These are phyloP conservation scores for Stichopus chloronotus DNA, from an alignment of 35 echinoderm and acorn worm genomes.

Conservation along the genomic window DNA sequence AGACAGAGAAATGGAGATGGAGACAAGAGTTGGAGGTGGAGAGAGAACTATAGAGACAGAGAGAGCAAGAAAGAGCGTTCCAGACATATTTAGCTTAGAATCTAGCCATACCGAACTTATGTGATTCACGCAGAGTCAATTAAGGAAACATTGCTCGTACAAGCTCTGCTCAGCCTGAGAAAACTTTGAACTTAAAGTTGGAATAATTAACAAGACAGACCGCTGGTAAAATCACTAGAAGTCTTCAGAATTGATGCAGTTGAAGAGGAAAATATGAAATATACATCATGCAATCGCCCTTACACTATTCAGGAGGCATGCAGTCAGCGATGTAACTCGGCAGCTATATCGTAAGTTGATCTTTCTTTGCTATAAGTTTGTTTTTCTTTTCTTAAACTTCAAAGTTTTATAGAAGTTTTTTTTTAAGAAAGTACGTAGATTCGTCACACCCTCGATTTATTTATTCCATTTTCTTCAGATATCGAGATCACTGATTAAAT, in stretches of 20 bases:
- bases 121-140: not conserved
- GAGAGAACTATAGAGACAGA: not conserved
- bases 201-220: not conserved
- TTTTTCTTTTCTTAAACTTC: no score
- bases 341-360: no score
- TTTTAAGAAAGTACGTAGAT: no score
- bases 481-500: no score
- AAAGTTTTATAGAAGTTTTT: no score
- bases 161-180: not conserved
- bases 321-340: no score
- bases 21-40: not conserved
- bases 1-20: not conserved
- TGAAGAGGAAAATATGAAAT: no score
- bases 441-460: no score
- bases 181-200: not conserved
- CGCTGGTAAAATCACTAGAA: not conserved
- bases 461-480: no score
- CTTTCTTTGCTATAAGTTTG: no score
- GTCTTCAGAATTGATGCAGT: not conserved
- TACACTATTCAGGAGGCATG: no score
- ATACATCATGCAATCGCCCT: no score
- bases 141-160: not conserved
- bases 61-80: not conserved
- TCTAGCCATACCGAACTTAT: not conserved
- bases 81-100: not conserved